These are phyloP conservation scores for Chelidonichthys spinosus DNA, from an alignment of 2,797 vertebrate genomes.

Conservation along the genomic window DNA sequence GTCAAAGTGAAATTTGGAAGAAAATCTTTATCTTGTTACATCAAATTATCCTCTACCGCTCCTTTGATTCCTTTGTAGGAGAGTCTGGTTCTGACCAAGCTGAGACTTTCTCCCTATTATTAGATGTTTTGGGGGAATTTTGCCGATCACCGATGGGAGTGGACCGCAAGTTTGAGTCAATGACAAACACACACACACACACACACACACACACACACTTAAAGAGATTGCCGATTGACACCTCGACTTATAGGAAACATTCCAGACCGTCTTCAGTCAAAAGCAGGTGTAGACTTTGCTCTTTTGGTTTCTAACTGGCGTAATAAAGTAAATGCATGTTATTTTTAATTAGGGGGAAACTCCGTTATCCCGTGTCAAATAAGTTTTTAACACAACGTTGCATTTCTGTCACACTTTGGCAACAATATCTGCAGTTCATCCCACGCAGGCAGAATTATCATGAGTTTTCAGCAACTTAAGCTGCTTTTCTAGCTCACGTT, in stretches of 20 bases:
- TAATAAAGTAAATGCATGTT: neutral
- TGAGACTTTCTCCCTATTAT: neutral
- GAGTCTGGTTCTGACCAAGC: slow-evolving; percentile 36
- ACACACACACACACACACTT: neutral
- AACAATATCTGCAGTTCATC: neutral
- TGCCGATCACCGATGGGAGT: slow-evolving; percentile 21
- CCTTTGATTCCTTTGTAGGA: slow-evolving; percentile 22
- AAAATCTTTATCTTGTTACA: slow-evolving; percentile 22
- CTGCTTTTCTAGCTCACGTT: neutral
- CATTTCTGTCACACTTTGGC: neutral
- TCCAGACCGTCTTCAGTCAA: slow-evolving; percentile 47
- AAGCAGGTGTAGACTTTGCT: neutral
- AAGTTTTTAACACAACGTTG: neutral
- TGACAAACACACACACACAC: slow-evolving; percentile 49
- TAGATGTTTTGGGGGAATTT: slow-evolving; percentile 37
- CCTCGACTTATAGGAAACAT: slow-evolving; percentile 42
- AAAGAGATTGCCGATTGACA: slow-evolving; percentile 62
- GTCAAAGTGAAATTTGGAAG: neutral
- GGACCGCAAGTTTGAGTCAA: slow-evolving; percentile 49
- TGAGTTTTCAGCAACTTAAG: neutral
- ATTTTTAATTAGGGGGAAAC: neutral
- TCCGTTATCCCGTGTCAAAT: neutral
- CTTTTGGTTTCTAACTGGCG: neutral
- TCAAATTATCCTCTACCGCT: slow-evolving; percentile 28
- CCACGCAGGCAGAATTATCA: neutral